Evolutionary conservation across 2,888 invertebrate species (phyloP).

Genomic region (Colostygia pectinataria): DNA sequence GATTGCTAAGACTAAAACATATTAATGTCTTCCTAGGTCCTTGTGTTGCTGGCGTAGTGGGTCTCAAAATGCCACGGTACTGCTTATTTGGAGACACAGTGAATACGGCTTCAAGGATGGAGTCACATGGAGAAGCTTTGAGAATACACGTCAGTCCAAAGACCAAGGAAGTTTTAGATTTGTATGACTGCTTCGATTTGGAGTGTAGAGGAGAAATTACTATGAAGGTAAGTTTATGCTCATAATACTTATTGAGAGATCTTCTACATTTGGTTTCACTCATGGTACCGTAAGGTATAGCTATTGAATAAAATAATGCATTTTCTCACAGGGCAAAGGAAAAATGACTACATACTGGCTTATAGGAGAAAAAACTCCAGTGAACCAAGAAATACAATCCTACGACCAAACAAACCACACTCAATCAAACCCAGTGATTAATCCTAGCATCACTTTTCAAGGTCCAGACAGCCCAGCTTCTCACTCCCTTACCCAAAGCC

Average conservation of each 20-base stretch:
- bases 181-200: slow-evolving; percentile 92
- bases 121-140: slow-evolving; percentile 94
- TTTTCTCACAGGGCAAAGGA: slow-evolving; percentile 89
- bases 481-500: slow-evolving; percentile 66
- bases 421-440: slow-evolving; percentile 49
- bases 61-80: slow-evolving; percentile 96
- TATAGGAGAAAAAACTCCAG: slow-evolving; percentile 85
- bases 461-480: slow-evolving; percentile 77
- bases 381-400: slow-evolving; percentile 40
- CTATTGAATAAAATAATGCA: background rate
- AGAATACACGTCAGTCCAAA: slow-evolving; percentile 96
- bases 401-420: slow-evolving; percentile 45
- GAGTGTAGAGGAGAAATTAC: slow-evolving; percentile 94
- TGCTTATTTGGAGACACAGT: slow-evolving; percentile 97
- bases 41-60: slow-evolving; percentile 94
- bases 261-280: too few species aligned
- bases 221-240: slow-evolving; percentile 93
- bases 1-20: background rate
- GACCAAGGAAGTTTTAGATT: slow-evolving; percentile 93
- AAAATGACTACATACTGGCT: slow-evolving; percentile 95
- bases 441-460: slow-evolving; percentile 77
- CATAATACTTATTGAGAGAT: too few species aligned
- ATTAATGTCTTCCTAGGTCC: slow-evolving; percentile 76
- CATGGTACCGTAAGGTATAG: too few species aligned
- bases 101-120: slow-evolving; percentile 95